Base-by-base conservation (phyloP, 2,888 invertebrate genomes). In the Pecten maximus region DNA sequence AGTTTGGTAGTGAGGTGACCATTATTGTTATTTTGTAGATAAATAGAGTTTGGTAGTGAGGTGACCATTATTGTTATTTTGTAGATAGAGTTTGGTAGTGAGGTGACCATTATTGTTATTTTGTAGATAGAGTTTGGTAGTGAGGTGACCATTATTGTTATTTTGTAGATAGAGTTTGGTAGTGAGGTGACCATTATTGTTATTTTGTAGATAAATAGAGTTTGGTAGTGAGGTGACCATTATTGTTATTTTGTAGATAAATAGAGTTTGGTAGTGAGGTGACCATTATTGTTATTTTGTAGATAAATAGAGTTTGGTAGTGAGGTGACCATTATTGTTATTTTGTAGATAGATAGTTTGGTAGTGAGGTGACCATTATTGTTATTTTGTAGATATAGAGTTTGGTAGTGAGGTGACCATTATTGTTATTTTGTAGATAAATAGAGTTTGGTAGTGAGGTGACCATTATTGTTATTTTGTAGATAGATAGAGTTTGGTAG, bases 281-380 rank as follows among this genome's bases (percentile, higher is more conserved):
- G 60, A 60, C 60, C 60, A 60, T 60, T n/a, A 60, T 60, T 60
- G 60, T 60, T 23, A n/a, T n/a, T 23, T 23, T 60, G 60, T 60
- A 60, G 60, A 23, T 60, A 60, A 60, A 60, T 60, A n/a, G 16
- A 16, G 23, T 60, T 60, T 60, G 6, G 48, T 48, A 48, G 48
- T 48, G 48, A 48, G 2, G 48, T 48, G 60, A 60, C 60, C 60
- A 60, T 60, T n/a, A 16, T 60, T 60, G 60, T 60, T 23, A n/a
- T n/a, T 23, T 23, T 60, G 60, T 60, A n/a, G 60, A 23, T 60
- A 60, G 23, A 60, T 60, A n/a, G n/a, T n/a, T n/a, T n/a, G n/a
- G n/a, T n/a, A n/a, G n/a, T n/a, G n/a, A 44, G 44, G 6, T 44
- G 44, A 44, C 44, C 44, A 44, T 44, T 10, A 44, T 44, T 44